Conservation (phyloP, 2,797 vertebrate genomes). For the Aldrovandia affinis region DNA sequence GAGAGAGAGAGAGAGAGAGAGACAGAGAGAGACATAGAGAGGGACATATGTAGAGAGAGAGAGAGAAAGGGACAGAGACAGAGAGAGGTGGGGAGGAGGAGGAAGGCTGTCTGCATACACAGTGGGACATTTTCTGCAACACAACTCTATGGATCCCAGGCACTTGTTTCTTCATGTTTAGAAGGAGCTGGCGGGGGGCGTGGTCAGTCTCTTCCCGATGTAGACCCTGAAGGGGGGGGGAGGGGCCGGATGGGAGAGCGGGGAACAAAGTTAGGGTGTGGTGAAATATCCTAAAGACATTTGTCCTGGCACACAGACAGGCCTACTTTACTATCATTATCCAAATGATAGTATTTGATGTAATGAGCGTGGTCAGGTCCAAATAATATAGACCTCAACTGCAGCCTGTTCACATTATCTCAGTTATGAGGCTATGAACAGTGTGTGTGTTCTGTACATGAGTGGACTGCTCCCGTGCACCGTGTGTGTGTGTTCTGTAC, state of each 20-base stretch:
- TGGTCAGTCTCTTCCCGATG: slow-evolving; percentile 94
- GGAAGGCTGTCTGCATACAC: slow-evolving; percentile 68
- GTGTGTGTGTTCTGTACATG: not conserved
- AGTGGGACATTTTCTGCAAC: slow-evolving; percentile 72
- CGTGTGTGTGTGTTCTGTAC: too few species aligned
- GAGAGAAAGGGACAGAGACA: not conserved
- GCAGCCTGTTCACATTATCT: not conserved
- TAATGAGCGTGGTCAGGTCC: not conserved
- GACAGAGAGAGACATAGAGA: too few species aligned
- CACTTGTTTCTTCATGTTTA: slow-evolving; percentile 76
- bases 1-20: not conserved
- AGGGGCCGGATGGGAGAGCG: not conserved
- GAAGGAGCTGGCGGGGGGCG: slow-evolving; percentile 90
- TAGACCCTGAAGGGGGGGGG: slow-evolving; percentile 80
- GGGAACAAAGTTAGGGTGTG: not conserved
- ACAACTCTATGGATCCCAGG: slow-evolving; percentile 73
- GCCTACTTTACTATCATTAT: too few species aligned
- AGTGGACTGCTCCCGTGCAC: not conserved
- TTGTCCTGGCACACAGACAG: not conserved
- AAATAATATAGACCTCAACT: not conserved
- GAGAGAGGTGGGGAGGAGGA: too few species aligned
- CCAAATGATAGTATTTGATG: not conserved
- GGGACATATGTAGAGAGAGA: too few species aligned
- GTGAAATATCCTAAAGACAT: not conserved
- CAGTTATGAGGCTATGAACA: not conserved